Evolutionary conservation across 2,113 vertebrate species (phyloP).

Genomic region (Nymphicus hollandicus): DNA sequence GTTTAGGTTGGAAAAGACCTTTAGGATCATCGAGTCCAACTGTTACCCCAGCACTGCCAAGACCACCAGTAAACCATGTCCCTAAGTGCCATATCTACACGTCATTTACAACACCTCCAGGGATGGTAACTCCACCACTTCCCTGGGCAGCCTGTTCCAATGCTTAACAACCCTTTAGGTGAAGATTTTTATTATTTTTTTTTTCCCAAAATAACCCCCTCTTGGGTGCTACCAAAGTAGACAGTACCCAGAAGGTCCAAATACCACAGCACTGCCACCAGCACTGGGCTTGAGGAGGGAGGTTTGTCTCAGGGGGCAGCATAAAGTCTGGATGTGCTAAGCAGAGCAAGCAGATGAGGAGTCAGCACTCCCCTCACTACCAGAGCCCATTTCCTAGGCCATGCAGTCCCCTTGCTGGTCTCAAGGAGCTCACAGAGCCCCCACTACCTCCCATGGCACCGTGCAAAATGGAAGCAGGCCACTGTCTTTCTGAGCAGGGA

Average conservation of each 20-base stretch:
- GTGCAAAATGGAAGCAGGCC: not conserved
- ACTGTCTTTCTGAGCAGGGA: not conserved
- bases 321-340: not conserved
- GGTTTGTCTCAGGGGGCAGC: not conserved
- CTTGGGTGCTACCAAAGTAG: not conserved
- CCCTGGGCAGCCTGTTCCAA: not conserved
- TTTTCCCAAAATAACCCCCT: not conserved
- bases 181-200: not conserved
- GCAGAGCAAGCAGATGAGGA: not conserved
- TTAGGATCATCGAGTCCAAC: not conserved
- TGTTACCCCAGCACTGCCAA: not conserved
- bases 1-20: not conserved
- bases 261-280: not conserved
- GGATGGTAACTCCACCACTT: not conserved
- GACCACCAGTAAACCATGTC: not conserved
- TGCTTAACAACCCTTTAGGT: not conserved
- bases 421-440: fast-evolving
- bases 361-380: no score
- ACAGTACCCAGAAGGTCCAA: not conserved
- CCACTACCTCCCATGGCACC: no score
- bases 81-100: not conserved
- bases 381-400: not conserved
- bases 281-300: not conserved
- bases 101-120: not conserved
- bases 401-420: fast-evolving